Evolutionary conservation across 1,140 invertebrate species (phyloP), one percentile per base, ranked within the genome.

Genomic region (Gryllus bimaculatus): DNA sequence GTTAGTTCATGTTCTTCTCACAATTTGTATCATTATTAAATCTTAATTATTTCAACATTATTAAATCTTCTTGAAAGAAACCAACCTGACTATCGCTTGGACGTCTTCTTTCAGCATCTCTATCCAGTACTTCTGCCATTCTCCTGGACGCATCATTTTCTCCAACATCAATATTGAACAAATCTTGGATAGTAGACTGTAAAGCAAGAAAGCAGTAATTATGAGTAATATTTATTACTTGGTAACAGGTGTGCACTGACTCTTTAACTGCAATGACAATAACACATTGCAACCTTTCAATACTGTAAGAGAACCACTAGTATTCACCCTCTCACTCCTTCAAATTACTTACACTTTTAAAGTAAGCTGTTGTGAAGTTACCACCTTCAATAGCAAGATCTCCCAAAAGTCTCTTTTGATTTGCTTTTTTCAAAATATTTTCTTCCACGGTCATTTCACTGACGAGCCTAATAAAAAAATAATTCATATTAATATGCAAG

Each of bases 351-450:
- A 95, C 94, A 86, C 94, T 93, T 86, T 98, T 97, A 86, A 99
- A 97, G 84, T 96, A 98, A 0, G 97, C 96, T 15, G 98, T 98
- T 8, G 97, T 99, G 85, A 99, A 99, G 86, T 98, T 98, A 3
- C 98, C 98, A 80, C 96, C 96, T 88, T 99, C 98, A 83, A 99
- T 99, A 20, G 98, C 97, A 83, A 99, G 89, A 87, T 99, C 96
- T 79, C 97, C 98, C 4, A 99, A 90, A 83, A 98, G 87, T 82
- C 97, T 89, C 85, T 99, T 99, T 86, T 99, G 97, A 87, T 97
- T 98, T 0, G 98, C 98, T 87, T 99, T 99, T 85, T 98, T 98
- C 79, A 99, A 87, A 83, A 99, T 99, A 87, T 99, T 99, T 85
- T 99, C 98, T 89, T 99, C 98, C 39, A 99, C 94, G 12, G 98